These are phyloP conservation scores for Colletes gigas DNA, from an alignment of 1,140 invertebrate genomes.

Conservation along the genomic window DNA sequence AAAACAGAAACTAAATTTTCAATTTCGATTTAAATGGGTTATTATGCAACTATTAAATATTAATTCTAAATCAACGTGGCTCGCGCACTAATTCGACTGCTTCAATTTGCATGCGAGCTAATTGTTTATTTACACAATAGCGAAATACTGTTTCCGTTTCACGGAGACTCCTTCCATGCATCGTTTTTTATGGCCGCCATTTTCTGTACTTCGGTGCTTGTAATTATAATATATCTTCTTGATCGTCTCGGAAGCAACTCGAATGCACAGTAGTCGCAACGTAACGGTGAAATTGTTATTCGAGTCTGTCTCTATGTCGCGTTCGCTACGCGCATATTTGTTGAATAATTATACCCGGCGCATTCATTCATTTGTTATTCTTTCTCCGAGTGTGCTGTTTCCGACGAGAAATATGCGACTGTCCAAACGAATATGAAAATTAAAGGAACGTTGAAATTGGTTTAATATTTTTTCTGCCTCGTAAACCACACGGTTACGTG, in stretches of 20 bases:
- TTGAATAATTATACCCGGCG: conserved; percentile 14
- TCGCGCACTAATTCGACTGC: not conserved
- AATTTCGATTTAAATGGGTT: too few species aligned
- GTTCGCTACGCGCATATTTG: not conserved
- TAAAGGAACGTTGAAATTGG: not conserved
- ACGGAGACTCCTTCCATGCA: not conserved
- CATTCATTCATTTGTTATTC: conserved; percentile 23
- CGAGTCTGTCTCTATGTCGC: not conserved
- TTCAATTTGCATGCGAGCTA: conserved; percentile 1
- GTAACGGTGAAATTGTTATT: conserved; percentile 18
- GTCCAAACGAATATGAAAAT: not conserved
- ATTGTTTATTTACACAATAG: not conserved
- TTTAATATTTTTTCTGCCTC: too few species aligned
- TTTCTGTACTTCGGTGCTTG: not conserved
- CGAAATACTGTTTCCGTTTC: conserved; percentile 8
- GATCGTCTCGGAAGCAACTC: not conserved
- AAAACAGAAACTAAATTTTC: too few species aligned
- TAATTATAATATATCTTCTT: conserved; percentile 31
- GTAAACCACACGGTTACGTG: too few species aligned
- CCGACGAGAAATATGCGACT: not conserved
- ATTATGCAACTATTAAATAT: too few species aligned
- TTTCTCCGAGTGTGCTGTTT: not conserved
- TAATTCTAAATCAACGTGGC: not conserved
- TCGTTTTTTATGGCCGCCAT: too few species aligned
- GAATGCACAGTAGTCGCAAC: not conserved